Base-by-base conservation (phyloP, 2,113 vertebrate species). In the Oreochromis niloticus region DNA sequence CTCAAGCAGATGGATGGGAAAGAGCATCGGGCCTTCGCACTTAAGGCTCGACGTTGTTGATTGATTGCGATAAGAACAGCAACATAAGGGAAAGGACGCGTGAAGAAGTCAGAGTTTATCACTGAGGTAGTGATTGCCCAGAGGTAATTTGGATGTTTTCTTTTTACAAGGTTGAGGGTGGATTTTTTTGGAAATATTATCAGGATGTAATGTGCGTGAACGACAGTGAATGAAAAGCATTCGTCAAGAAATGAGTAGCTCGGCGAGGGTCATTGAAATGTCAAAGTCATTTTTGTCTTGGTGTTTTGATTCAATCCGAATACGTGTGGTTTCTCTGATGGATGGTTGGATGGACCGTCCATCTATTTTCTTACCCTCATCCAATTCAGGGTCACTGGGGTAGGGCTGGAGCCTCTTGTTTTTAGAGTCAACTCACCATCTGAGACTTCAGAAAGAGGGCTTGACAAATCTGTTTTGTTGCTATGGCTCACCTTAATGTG, bases 1-100 rank as follows among this genome's bases (percentile, higher is more conserved):
- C 87, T 84, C 86, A 34, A 94, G 95, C 91, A 92, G 94, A 93
- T 89, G 87, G 93, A 91, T 85, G 90, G 87, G 83, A 90, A 66
- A 90, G 85, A 91, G 92, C 91, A 94, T 85, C 84, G 88, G 89
- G 88, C 61, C 90, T 73, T 90, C 78, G 82, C 86, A 91, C 84
- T 93, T 88, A 85, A 83, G 90, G 86, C 79, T 85, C 63, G 85
- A 88, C 78, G 78, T 86, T 41, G 82, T 88, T 87, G 91, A 94
- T 81, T 85, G 94, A 92, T 88, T 87, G 88, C 39, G 91, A 92
- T 92, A 92, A 91, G 84, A 90, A 91, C 86, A 85, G 54, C 59
- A 84, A 48, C 78, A 89, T 91, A 73, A 88, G 88, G 66, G 83
- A 87, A 86, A 84, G 86, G 84, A 94, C 85, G 27, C 79, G 36